Conservation (phyloP, 35 echinoderm and acorn worm genomes). For the Holothuria glaberrima region DNA sequence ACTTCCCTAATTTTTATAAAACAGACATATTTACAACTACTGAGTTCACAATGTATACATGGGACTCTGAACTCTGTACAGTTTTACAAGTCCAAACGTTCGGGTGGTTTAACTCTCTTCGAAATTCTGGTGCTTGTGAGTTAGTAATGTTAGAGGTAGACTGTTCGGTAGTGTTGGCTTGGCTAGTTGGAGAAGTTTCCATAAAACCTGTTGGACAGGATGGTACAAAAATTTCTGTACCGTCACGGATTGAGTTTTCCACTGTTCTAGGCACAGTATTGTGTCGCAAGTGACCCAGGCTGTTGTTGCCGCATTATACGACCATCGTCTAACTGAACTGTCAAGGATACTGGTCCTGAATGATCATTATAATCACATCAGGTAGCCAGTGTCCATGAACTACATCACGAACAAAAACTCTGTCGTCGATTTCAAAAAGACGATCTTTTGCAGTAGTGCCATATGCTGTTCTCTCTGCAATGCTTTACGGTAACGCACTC, state of each 20-base stretch:
- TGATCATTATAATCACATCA: slow-evolving; percentile 11
- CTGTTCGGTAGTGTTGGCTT: neutral
- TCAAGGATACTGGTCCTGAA: slow-evolving; percentile 27
- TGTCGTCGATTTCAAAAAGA: slow-evolving; percentile 45
- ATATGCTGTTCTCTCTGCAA: slow-evolving; percentile 48
- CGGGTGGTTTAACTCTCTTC: slow-evolving; percentile 11
- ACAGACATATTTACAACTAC: neutral
- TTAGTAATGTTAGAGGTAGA: neutral
- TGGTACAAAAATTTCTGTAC: neutral
- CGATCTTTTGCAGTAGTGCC: slow-evolving; percentile 5
- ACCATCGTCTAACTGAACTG: neutral
- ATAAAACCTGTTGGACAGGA: no score
- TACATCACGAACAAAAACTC: slow-evolving; percentile 49
- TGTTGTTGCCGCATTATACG: neutral
- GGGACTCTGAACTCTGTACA: slow-evolving; percentile 6
- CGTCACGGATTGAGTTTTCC: neutral
- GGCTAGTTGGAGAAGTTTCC: neutral
- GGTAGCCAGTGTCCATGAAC: slow-evolving; percentile 36
- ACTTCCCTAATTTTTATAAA: neutral
- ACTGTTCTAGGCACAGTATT: neutral
- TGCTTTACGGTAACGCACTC: slow-evolving; percentile 31
- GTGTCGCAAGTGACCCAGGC: slow-evolving; percentile 25
- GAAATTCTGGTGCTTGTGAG: neutral
- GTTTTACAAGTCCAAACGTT: slow-evolving; percentile 4
- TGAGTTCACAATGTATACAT: slow-evolving; percentile 5